A percentile compares a stretch with the other conserved stretches of the same genome.
Evolutionary conservation across 2,797 vertebrate genomes (phyloP).

Genomic region (Pangasius larnaudii): DNA sequence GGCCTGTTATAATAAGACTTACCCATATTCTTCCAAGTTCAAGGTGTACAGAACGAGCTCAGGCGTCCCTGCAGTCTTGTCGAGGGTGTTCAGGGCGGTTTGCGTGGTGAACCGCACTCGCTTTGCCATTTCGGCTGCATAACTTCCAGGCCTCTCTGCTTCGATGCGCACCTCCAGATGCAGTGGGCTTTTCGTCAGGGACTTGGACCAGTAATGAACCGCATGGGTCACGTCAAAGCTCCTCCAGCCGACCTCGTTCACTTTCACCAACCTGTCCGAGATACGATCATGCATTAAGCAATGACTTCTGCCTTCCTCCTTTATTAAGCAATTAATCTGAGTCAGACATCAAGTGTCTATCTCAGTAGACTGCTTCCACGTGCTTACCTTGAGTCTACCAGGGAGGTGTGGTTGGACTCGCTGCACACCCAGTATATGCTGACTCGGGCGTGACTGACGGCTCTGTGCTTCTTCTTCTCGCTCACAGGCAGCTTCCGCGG

Average conservation of each 20-base stretch:
- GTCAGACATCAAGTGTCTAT: not conserved
- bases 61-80: slow-evolving; percentile 70
- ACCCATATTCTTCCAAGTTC: slow-evolving; percentile 80
- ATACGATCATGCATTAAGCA: slow-evolving; percentile 7
- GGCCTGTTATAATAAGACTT: slow-evolving; percentile 46
- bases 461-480: slow-evolving; percentile 66
- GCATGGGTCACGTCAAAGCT: slow-evolving; percentile 86
- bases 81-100: slow-evolving; percentile 58
- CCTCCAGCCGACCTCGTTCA: slow-evolving; percentile 79
- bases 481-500: slow-evolving; percentile 58
- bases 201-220: slow-evolving; percentile 79
- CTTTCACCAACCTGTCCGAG: slow-evolving; percentile 75
- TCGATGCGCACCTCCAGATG: slow-evolving; percentile 81
- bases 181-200: slow-evolving; percentile 66
- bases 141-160: slow-evolving; percentile 76
- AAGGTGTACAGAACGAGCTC: slow-evolving; percentile 82
- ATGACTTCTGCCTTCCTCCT: not conserved
- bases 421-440: slow-evolving; percentile 81
- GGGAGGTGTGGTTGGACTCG: slow-evolving; percentile 79
- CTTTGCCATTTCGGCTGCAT: slow-evolving; percentile 75
- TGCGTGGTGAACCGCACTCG: slow-evolving; percentile 70
- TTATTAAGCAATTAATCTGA: not conserved
- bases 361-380: not conserved
- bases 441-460: slow-evolving; percentile 75
- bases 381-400: slow-evolving; percentile 83